Evolutionary conservation across 2,888 invertebrate species (phyloP).

Genomic region (Scrobipalpa atriplicella): DNA sequence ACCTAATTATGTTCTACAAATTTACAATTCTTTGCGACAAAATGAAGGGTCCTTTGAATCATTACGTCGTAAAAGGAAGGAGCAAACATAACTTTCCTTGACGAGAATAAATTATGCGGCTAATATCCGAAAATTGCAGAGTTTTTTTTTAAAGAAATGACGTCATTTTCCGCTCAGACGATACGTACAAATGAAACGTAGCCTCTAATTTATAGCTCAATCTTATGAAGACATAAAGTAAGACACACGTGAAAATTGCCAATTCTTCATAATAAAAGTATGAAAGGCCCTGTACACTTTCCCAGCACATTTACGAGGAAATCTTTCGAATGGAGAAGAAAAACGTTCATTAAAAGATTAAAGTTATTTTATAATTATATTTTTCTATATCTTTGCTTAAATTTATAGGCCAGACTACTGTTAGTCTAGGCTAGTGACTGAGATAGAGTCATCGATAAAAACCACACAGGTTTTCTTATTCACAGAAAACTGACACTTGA

Average conservation of each 20-base stretch:
- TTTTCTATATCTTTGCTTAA: too few relatives aligned
- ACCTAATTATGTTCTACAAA: neutral
- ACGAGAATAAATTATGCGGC: slow-evolving; percentile 39
- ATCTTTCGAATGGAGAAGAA: too few relatives aligned
- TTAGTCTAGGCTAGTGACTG: too few relatives aligned
- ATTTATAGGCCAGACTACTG: too few relatives aligned
- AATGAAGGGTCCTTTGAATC: neutral
- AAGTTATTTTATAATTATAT: too few relatives aligned
- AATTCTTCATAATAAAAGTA: slow-evolving; percentile 74
- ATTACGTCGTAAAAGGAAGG: neutral
- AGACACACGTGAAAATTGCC: slow-evolving; percentile 79
- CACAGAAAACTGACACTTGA: too few relatives aligned
- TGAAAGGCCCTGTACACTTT: neutral
- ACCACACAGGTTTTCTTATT: too few relatives aligned
- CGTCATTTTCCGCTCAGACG: slow-evolving; percentile 64
- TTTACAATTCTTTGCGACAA: slow-evolving; percentile 4
- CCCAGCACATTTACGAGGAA: neutral
- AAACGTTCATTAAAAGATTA: too few relatives aligned
- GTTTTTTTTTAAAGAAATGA: slow-evolving; percentile 52
- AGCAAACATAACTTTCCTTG: slow-evolving; percentile 30
- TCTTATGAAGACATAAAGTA: slow-evolving; percentile 71
- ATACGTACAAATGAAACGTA: slow-evolving; percentile 71
- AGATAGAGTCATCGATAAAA: too few relatives aligned
- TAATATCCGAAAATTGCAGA: slow-evolving; percentile 44
- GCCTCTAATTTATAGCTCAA: slow-evolving; percentile 74